Conservation (phyloP, 2,888 invertebrate species). For the Tenthredo amoena region DNA sequence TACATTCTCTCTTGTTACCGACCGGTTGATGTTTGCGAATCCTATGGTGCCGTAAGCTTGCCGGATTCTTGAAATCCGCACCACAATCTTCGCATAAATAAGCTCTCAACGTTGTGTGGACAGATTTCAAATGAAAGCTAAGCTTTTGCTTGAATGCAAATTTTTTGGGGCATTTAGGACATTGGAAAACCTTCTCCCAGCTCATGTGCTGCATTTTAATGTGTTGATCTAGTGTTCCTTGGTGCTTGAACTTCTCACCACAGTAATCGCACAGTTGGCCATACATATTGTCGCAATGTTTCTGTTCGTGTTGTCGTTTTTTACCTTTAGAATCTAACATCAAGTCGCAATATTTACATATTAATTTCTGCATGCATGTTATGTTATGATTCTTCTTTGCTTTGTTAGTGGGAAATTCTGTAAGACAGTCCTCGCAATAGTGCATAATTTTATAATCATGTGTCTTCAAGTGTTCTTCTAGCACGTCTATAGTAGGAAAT, state of each 20-base stretch:
- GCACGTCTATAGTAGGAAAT: constrained; percentile 67
- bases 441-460: constrained; percentile 74
- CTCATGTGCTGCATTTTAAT: constrained; percentile 74
- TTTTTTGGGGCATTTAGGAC: constrained; percentile 75
- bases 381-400: constrained; percentile 71
- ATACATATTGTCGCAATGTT: constrained; percentile 72
- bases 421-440: constrained; percentile 73
- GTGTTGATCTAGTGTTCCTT: constrained; percentile 76
- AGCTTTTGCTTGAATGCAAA: constrained; percentile 76
- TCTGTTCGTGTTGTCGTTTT: constrained; percentile 75
- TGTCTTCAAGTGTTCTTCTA: constrained; percentile 72
- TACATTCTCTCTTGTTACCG: constrained; percentile 74
- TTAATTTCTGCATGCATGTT: constrained; percentile 70
- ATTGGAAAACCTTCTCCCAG: constrained; percentile 75
- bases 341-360: constrained; percentile 72
- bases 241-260: constrained; percentile 76
- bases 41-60: constrained; percentile 74
- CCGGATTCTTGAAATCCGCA: constrained; percentile 76
- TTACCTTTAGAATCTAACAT: constrained; percentile 74
- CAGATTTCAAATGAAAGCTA: constrained; percentile 75
- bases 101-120: constrained; percentile 73
- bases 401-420: constrained; percentile 73
- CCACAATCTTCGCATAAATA: constrained; percentile 76
- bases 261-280: constrained; percentile 75
- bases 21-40: constrained; percentile 75